Evolutionary conservation across 2,888 invertebrate genomes (phyloP).

Genomic region (Leptura quadrifasciata): DNA sequence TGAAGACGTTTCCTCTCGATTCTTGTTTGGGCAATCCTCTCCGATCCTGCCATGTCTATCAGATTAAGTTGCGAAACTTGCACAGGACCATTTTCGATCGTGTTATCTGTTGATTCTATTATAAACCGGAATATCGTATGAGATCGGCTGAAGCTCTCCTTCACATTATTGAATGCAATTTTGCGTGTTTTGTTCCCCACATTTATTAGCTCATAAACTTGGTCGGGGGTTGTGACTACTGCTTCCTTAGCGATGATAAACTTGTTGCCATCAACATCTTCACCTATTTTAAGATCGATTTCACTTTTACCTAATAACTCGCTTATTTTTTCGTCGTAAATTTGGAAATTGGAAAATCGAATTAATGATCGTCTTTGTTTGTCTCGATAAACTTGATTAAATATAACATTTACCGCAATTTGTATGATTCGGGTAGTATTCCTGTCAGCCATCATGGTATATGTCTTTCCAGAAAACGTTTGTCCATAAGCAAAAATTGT

Average conservation of each 20-base stretch:
- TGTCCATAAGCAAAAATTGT: conserved; percentile 95
- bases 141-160: conserved; percentile 91
- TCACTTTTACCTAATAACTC: conserved; percentile 82
- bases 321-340: conserved; percentile 89
- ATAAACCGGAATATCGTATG: conserved; percentile 93
- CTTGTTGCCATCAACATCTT: conserved; percentile 78
- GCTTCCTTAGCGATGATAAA: conserved; percentile 81
- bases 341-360: conserved; percentile 89
- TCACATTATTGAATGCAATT: conserved; percentile 90
- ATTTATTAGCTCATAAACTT: conserved; percentile 78
- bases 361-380: conserved; percentile 84
- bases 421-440: conserved; percentile 85
- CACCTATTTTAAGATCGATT: conserved; percentile 80
- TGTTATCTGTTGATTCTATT: conserved; percentile 66
- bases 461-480: conserved; percentile 92
- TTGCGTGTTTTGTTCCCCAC: conserved; percentile 82
- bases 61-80: conserved; percentile 88
- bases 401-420: conserved; percentile 82
- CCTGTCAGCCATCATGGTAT: conserved; percentile 86
- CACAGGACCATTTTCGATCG: conserved; percentile 76
- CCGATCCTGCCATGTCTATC: conserved; percentile 94
- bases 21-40: conserved; percentile 87
- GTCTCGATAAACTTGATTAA: conserved; percentile 79
- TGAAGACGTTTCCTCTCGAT: conserved; percentile 85
- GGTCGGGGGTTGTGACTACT: conserved; percentile 79